These are phyloP conservation scores for Oncopodura yosiiana DNA, from an alignment of 1,140 invertebrate genomes.

Conservation along the genomic window DNA sequence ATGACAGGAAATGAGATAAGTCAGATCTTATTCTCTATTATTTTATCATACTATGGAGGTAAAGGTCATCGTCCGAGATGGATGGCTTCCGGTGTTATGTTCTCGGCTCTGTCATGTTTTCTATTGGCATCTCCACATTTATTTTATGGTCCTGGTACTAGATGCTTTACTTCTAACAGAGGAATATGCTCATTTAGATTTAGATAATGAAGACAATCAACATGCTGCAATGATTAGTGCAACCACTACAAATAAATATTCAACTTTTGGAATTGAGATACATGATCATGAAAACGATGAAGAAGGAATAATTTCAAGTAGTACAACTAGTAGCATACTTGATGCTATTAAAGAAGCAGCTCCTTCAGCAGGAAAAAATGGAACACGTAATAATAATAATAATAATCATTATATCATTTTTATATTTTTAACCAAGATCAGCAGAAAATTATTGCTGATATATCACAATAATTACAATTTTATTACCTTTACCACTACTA, in stretches of 20 bases:
- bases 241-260: not conserved
- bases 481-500: too few relatives aligned
- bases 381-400: too few relatives aligned
- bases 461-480: too few relatives aligned
- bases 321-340: too few relatives aligned
- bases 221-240: not conserved
- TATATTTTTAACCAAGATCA: too few relatives aligned
- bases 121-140: slow-evolving; percentile 56
- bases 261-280: not conserved
- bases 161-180: slow-evolving; percentile 44
- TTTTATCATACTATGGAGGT: slow-evolving; percentile 52
- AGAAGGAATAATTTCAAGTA: too few relatives aligned
- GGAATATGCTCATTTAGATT: slow-evolving; percentile 35
- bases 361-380: too few relatives aligned
- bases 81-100: slow-evolving; percentile 34
- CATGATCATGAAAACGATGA: too few relatives aligned
- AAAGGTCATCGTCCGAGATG: slow-evolving; percentile 47
- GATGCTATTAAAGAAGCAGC: too few relatives aligned
- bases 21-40: slow-evolving; percentile 51
- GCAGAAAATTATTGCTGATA: too few relatives aligned
- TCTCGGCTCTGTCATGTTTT: slow-evolving; percentile 47
- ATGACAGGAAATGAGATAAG: slow-evolving; percentile 61
- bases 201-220: too few relatives aligned
- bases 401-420: too few relatives aligned
- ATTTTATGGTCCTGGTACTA: slow-evolving; percentile 52